Conservation (phyloP, 2,888 invertebrate species). For the Pasiphila rectangulata region DNA sequence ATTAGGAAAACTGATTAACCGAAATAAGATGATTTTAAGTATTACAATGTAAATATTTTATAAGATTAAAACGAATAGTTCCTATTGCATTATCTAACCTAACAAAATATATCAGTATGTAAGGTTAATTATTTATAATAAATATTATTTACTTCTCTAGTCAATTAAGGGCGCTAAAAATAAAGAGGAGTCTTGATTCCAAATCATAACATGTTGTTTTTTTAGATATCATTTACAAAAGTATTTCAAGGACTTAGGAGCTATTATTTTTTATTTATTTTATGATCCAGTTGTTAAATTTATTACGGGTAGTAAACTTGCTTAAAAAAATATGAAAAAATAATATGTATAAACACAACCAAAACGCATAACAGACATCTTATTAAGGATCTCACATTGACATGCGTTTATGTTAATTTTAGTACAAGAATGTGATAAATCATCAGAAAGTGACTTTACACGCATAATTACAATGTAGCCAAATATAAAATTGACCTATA, state of each 20-base stretch:
- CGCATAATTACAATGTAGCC: too few relatives aligned
- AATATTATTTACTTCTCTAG: conserved; percentile 64
- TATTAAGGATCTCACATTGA: too few relatives aligned
- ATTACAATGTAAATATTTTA: conserved; percentile 38
- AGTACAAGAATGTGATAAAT: too few relatives aligned
- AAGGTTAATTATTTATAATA: conserved; percentile 65
- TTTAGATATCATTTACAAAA: conserved; percentile 17
- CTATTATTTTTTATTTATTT: too few relatives aligned
- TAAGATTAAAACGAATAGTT: conserved; percentile 43
- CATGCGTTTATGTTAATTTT: too few relatives aligned
- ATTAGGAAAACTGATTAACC: background rate
- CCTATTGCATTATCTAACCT: conserved; percentile 44
- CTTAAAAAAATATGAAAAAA: conserved; percentile 1
- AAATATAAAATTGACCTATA: too few relatives aligned
- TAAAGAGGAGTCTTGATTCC: conserved; percentile 63
- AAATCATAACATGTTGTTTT: conserved; percentile 42
- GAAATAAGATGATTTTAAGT: background rate
- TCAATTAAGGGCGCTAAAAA: conserved; percentile 65
- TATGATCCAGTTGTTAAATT: too few relatives aligned
- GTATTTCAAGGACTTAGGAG: too few relatives aligned
- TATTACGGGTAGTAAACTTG: too few relatives aligned
- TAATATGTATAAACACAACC: too few relatives aligned
- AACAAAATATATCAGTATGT: conserved; percentile 34
- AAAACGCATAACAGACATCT: too few relatives aligned
- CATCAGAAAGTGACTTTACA: too few relatives aligned